Conservation (phyloP, 2,113 vertebrate species). For the Illadopsis cleaveri region DNA sequence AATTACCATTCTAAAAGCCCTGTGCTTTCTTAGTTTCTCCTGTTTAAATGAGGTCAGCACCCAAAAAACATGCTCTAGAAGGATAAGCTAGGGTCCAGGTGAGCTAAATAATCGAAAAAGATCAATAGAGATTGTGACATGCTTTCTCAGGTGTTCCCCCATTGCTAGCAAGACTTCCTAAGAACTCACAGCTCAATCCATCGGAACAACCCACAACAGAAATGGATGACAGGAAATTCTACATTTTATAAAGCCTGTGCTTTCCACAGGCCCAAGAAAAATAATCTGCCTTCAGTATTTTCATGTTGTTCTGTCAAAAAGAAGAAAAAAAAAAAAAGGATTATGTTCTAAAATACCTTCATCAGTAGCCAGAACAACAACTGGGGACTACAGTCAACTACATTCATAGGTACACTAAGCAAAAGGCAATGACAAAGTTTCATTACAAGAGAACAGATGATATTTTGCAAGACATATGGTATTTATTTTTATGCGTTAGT, state of each 20-base stretch:
- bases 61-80: background rate
- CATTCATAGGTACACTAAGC: background rate
- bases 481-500: slow-evolving; percentile 37
- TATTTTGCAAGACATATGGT: slow-evolving; percentile 1
- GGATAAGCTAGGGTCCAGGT: background rate
- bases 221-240: background rate
- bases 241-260: background rate
- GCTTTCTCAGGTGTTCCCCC: background rate
- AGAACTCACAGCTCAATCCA: background rate
- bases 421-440: background rate
- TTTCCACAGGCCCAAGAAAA: background rate
- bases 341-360: background rate
- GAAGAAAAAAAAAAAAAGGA: background rate
- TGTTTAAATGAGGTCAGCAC: background rate
- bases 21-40: background rate
- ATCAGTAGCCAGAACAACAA: background rate
- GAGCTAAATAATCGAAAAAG: background rate
- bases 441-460: background rate
- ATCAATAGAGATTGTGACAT: background rate
- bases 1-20: background rate
- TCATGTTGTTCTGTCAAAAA: background rate
- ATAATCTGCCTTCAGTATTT: background rate
- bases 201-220: background rate
- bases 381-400: background rate
- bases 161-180: background rate